These are phyloP conservation scores for Penaeus chinensis DNA, from an alignment of 1,140 invertebrate genomes.

Conservation along the genomic window DNA sequence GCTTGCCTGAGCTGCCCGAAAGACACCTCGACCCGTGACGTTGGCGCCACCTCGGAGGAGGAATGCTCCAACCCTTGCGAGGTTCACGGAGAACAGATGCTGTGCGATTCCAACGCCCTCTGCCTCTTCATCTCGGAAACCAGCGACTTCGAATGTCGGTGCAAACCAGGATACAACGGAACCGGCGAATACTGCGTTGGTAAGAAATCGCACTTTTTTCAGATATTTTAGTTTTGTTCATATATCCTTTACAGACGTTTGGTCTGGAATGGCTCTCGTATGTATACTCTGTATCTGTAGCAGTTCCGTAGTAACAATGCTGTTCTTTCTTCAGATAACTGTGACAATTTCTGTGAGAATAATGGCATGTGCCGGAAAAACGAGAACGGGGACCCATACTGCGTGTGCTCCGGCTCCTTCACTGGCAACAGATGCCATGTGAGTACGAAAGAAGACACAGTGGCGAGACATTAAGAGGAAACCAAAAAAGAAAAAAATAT, in stretches of 20 bases:
- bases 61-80: constrained; percentile 94
- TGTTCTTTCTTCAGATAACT: constrained; percentile 78
- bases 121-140: constrained; percentile 88
- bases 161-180: constrained; percentile 93
- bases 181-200: constrained; percentile 80
- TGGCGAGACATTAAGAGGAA: background rate
- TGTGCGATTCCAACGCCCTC: constrained; percentile 89
- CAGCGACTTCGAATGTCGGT: constrained; percentile 87
- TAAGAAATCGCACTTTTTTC: constrained; percentile 7
- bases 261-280: no score
- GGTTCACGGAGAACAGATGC: constrained; percentile 83
- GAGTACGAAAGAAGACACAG: background rate
- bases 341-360: constrained; percentile 89
- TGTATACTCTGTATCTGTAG: background rate
- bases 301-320: constrained; percentile 17
- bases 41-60: constrained; percentile 80
- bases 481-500: background rate
- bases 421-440: constrained; percentile 47
- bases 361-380: constrained; percentile 90
- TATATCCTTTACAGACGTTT: no score
- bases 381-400: constrained; percentile 72
- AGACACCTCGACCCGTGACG: constrained; percentile 89
- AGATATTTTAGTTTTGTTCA: background rate
- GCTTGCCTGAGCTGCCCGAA: constrained; percentile 88
- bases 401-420: constrained; percentile 48